Base-by-base conservation (phyloP, 2,888 invertebrate species). In the Drosophila glabriapex region DNA sequence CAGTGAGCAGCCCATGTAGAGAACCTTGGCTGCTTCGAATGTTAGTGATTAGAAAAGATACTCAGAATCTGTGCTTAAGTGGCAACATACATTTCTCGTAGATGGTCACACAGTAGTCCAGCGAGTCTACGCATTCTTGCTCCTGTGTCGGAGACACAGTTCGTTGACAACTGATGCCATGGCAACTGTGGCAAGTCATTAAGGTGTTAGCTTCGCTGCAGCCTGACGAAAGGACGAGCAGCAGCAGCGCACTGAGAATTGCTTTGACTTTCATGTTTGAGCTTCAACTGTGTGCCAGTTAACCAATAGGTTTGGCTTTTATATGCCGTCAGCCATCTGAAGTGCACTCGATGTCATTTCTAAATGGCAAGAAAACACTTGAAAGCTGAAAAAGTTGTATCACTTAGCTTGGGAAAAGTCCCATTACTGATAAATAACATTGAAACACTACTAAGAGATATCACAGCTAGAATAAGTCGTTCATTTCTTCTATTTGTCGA, bases 101-200 rank as follows among this genome's bases (percentile, higher is more conserved):
- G 19, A 93, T 69, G 12, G 93, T 91, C 29, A 93, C 90, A 69
- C 93, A 93, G 68, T 89, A 86, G 73, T 93, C 93, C 78, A 93
- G 63, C 9, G 88, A 78, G 75, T 93, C 91, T 25, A 74, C 25
- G 54, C 93, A 93, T 22, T 72, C 72, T 52, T 83, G 78, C 35
- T 82, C 89, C 41, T 71, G 61, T 3, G 60, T 62, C 66, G 76
- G 14, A 0, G 89, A 77, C 4, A 31, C 31, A 9, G 91, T 89
- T 19, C 93, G 80, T 46, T 88, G 85, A 59, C 93, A 93, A 66
- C 85, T 85, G 43, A 92, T 89, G 54, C 93, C 93, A 6, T 77
- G 63, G 71, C 93, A 93, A 39, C 85, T 85, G 63, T 90, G 78
- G 62, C 93, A 93, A 1, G 79, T 86, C 58, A 76, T 85, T 22